Evolutionary conservation across 2,113 vertebrate genomes (phyloP).

Genomic region (Muntiacus reevesi): DNA sequence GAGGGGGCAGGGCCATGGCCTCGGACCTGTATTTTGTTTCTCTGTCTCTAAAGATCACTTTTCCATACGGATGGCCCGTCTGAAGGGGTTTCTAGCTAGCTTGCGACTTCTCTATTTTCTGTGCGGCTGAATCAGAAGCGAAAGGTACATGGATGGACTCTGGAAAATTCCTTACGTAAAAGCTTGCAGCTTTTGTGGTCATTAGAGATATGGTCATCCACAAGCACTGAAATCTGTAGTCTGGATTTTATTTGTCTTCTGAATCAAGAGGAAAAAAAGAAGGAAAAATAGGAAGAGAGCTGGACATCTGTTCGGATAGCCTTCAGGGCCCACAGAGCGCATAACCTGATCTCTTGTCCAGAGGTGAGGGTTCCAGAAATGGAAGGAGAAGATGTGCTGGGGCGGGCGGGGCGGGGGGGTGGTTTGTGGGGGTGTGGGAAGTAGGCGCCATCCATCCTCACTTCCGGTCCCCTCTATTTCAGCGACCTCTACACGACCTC

Average conservation of each 20-base stretch:
- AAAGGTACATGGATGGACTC: constrained; percentile 67
- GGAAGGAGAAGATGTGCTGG: background rate
- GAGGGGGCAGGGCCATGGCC: background rate
- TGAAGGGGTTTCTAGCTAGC: constrained; percentile 64
- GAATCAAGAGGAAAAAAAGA: constrained; percentile 42
- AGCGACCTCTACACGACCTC: background rate
- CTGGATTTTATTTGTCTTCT: constrained; percentile 63
- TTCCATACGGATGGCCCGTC: background rate
- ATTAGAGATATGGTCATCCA: constrained; percentile 69
- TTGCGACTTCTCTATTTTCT: constrained; percentile 51
- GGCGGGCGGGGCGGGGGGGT: too few relatives aligned
- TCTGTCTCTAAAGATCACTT: background rate
- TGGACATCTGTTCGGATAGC: background rate
- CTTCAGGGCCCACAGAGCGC: background rate
- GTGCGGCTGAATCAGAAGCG: constrained; percentile 58
- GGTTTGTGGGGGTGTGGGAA: background rate
- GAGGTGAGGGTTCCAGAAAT: constrained; percentile 1
- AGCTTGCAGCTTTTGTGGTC: constrained; percentile 60
- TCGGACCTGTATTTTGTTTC: background rate
- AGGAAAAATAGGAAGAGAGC: accelerated
- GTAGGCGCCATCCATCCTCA: background rate
- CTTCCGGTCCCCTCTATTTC: constrained; percentile 17
- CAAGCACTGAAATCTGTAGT: constrained; percentile 22
- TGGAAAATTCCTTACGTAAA: constrained; percentile 70
- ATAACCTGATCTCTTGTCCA: background rate